phyloP scores from a whole-genome alignment of 2,888 invertebrate species.

The Zaprionus obscuricornis region DNA sequence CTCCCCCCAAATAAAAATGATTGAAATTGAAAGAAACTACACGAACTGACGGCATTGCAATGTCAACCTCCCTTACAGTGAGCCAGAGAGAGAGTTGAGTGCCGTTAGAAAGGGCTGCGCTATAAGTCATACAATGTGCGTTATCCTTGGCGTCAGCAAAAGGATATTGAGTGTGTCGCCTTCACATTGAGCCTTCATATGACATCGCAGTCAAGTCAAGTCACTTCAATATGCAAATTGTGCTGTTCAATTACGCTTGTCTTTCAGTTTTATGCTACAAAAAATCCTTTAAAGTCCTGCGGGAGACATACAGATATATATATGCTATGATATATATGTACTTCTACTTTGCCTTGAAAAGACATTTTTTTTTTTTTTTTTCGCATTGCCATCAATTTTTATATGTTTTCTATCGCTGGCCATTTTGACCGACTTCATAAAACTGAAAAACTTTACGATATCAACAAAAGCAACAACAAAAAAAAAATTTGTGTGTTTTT shows the following conservation, averaged over 20 bases:
- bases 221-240: conserved; percentile 74
- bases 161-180: conserved; percentile 28
- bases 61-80: not conserved
- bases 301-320: not conserved
- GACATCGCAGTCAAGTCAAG: conserved; percentile 27
- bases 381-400: conserved; percentile 57
- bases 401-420: conserved; percentile 71
- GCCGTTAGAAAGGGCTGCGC: conserved; percentile 17
- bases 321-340: not conserved
- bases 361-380: conserved; percentile 28
- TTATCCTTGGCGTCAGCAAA: conserved; percentile 60
- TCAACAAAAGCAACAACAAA: too few relatives aligned
- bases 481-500: conserved; percentile 13
- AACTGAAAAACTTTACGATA: conserved; percentile 66
- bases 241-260: conserved; percentile 73
- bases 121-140: conserved; percentile 76
- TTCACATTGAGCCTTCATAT: conserved; percentile 10
- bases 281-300: conserved; percentile 50
- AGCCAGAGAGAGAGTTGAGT: not conserved
- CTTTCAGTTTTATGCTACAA: conserved; percentile 56
- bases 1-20: too few relatives aligned
- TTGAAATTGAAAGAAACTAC: conserved; percentile 58
- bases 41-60: conserved; percentile 28
- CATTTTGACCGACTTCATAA: conserved; percentile 72
- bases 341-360: conserved; percentile 18